A percentile compares a stretch with the other conserved stretches of the same genome.
These are phyloP conservation scores for Vireo altiloquus DNA, from an alignment of 2,113 vertebrate species.

Conservation along the genomic window DNA sequence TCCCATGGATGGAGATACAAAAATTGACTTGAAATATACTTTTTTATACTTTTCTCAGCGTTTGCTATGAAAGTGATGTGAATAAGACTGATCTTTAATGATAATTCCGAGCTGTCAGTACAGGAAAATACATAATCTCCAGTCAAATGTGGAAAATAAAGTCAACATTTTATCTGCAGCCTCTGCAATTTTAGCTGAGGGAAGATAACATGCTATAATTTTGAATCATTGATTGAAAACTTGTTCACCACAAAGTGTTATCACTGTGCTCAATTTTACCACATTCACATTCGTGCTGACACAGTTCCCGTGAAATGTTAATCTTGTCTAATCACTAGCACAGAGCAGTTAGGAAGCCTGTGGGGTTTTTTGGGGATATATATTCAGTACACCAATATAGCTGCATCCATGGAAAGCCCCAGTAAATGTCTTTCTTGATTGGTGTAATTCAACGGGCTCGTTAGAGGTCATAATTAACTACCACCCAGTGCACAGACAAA, in stretches of 20 bases:
- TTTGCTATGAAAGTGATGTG: neutral
- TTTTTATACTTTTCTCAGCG: neutral
- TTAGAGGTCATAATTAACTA: neutral
- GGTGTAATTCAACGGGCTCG: neutral
- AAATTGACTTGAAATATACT: neutral
- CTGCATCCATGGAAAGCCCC: neutral
- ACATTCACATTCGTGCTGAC: constrained; percentile 48
- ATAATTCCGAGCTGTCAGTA: neutral
- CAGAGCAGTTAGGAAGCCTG: neutral
- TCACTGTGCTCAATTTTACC: constrained; percentile 1
- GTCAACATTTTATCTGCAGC: constrained; percentile 27
- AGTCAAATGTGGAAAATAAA: constrained; percentile 27
- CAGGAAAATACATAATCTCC: neutral
- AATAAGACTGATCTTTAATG: neutral
- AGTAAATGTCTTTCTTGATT: neutral
- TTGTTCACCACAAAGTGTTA: constrained; percentile 25
- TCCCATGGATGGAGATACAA: neutral
- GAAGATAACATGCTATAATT: constrained; percentile 23
- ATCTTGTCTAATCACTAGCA: constrained; percentile 31
- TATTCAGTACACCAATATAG: neutral
- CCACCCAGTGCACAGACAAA: neutral
- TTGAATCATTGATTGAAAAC: constrained; percentile 38
- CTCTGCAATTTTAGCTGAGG: constrained; percentile 13
- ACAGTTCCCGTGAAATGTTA: constrained; percentile 16
- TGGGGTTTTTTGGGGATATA: neutral